These are phyloP conservation scores for Ibycter americanus DNA, from an alignment of 2,797 vertebrate species.

Conservation along the genomic window DNA sequence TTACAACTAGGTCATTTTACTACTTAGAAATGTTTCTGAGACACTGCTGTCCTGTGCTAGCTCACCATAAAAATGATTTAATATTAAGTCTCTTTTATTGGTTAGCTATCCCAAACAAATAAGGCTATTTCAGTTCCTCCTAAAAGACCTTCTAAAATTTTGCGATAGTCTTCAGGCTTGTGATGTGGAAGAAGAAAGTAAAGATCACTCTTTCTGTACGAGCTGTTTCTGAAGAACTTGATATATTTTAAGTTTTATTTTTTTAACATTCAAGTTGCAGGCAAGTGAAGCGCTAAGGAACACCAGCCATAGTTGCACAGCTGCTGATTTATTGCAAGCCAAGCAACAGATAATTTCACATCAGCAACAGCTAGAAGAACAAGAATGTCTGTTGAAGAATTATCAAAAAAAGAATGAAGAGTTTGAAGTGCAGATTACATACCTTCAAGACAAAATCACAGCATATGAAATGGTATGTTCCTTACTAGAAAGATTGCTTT, in stretches of 20 bases:
- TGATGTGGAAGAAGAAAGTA: background rate
- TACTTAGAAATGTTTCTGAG: background rate
- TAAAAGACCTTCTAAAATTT: background rate
- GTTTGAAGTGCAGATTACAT: conserved; percentile 75
- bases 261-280: conserved; percentile 83
- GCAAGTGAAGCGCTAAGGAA: conserved; percentile 92
- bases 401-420: conserved; percentile 81
- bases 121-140: background rate
- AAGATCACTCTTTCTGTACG: background rate
- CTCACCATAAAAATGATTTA: background rate
- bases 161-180: background rate
- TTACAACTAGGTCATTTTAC: background rate
- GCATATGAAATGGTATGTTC: conserved; percentile 81
- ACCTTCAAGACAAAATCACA: conserved; percentile 81
- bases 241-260: background rate
- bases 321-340: conserved; percentile 91
- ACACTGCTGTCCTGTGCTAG: background rate
- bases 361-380: conserved; percentile 89
- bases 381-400: conserved; percentile 76
- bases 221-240: background rate
- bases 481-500: background rate
- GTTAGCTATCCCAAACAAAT: background rate
- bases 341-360: conserved; percentile 87
- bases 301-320: conserved; percentile 90
- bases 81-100: background rate